These are phyloP conservation scores for Zaprionus bogoriensis DNA, from an alignment of 2,888 invertebrate genomes.

Conservation along the genomic window DNA sequence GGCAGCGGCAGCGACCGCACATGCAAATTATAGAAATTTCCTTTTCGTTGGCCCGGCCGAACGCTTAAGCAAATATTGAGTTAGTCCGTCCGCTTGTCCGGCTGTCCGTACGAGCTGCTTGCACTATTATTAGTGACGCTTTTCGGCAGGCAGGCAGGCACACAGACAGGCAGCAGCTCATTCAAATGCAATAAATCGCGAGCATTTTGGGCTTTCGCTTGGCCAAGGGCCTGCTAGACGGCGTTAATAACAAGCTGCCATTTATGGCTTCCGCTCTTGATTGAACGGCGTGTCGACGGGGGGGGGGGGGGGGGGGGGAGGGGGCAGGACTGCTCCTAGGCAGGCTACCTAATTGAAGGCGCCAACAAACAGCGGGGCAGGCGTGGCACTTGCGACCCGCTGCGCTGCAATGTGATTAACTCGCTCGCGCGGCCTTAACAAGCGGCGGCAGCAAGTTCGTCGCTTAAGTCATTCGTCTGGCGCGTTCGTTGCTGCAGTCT, in stretches of 20 bases:
- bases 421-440: not conserved
- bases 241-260: constrained; percentile 76
- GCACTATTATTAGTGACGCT: constrained; percentile 61
- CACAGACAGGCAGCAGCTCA: no score
- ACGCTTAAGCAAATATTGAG: constrained; percentile 71
- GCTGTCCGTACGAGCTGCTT: not conserved
- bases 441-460: constrained; percentile 29
- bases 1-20: constrained; percentile 21
- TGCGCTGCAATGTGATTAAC: constrained; percentile 43
- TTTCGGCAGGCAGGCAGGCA: no score
- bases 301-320: not conserved
- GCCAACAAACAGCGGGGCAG: constrained; percentile 62
- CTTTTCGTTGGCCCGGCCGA: constrained; percentile 28
- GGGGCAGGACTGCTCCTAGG: constrained; percentile 7
- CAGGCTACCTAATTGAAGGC: constrained; percentile 66
- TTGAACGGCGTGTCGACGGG: constrained; percentile 7
- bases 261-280: constrained; percentile 67
- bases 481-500: constrained; percentile 40
- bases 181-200: constrained; percentile 72
- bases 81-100: constrained; percentile 31
- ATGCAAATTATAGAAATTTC: constrained; percentile 81
- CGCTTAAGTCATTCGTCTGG: constrained; percentile 48
- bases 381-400: constrained; percentile 42
- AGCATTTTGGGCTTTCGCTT: constrained; percentile 13
- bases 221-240: constrained; percentile 69